These are phyloP conservation scores for Eudyptes chrysolophus DNA, from an alignment of 2,113 vertebrate genomes.

Conservation along the genomic window DNA sequence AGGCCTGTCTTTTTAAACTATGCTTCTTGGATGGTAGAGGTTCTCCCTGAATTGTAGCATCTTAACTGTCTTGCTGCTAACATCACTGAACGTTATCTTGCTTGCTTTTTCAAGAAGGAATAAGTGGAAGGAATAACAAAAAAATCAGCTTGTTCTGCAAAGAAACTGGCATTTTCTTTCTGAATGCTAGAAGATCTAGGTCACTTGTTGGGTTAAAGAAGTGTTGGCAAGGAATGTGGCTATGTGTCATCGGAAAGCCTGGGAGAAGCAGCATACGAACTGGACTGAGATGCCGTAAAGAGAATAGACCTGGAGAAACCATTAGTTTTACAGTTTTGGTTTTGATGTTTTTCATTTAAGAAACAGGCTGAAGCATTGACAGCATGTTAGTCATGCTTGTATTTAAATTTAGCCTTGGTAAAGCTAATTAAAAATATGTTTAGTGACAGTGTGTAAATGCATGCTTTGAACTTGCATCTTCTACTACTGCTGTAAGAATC, in stretches of 20 bases:
- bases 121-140: neutral
- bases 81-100: neutral
- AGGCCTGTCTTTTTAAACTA: neutral
- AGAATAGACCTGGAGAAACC: slow-evolving; percentile 51
- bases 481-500: neutral
- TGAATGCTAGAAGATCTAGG: neutral
- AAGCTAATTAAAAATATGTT: slow-evolving; percentile 60
- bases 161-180: neutral
- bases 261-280: neutral
- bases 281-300: slow-evolving; percentile 16
- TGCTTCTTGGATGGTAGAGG: neutral
- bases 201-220: slow-evolving; percentile 30
- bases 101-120: neutral
- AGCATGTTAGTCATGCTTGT: slow-evolving; percentile 2
- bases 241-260: slow-evolving; percentile 32
- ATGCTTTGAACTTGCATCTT: slow-evolving; percentile 18
- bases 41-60: neutral
- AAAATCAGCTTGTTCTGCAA: neutral
- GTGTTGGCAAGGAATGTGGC: neutral
- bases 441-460: slow-evolving; percentile 6
- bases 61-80: neutral
- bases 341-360: slow-evolving; percentile 65
- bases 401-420: slow-evolving; percentile 64
- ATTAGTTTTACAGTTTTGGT: slow-evolving; percentile 33
- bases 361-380: slow-evolving; percentile 18